Evolutionary conservation across 1,140 invertebrate genomes (phyloP).

Genomic region (Zaprionus nigranus): DNA sequence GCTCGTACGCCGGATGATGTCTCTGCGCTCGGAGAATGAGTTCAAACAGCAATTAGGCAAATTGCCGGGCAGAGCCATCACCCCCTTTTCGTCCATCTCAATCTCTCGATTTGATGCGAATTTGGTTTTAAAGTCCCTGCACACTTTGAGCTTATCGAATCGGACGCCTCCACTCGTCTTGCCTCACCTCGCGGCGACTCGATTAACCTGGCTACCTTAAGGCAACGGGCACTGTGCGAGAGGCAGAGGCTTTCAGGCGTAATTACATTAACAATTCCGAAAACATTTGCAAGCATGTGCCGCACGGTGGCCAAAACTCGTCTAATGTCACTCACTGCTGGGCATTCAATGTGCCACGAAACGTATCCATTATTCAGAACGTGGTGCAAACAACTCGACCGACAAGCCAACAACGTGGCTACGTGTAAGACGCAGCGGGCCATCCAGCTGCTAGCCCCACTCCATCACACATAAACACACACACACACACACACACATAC

Average conservation of each 20-base stretch:
- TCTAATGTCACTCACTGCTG: slow-evolving; percentile 73
- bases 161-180: not conserved
- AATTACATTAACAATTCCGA: slow-evolving; percentile 80
- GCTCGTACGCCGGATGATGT: slow-evolving; percentile 6
- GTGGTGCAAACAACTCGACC: slow-evolving; percentile 75
- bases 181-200: slow-evolving; percentile 17
- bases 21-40: not conserved
- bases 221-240: not conserved
- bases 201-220: slow-evolving; percentile 43
- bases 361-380: slow-evolving; percentile 79
- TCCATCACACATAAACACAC: not conserved
- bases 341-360: slow-evolving; percentile 75
- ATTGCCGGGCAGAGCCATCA: slow-evolving; percentile 42
- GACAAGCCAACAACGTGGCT: slow-evolving; percentile 60
- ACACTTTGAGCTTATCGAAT: slow-evolving; percentile 58
- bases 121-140: slow-evolving; percentile 56
- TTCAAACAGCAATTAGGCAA: slow-evolving; percentile 67
- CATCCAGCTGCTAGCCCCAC: slow-evolving; percentile 7
- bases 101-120: slow-evolving; percentile 21
- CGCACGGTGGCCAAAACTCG: slow-evolving; percentile 40
- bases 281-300: slow-evolving; percentile 58
- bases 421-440: slow-evolving; percentile 67
- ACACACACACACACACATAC: not conserved
- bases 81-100: not conserved
- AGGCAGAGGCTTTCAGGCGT: slow-evolving; percentile 63